Evolutionary conservation across 2,888 invertebrate genomes (phyloP).

Genomic region (Gymnoscelis rufifasciata): DNA sequence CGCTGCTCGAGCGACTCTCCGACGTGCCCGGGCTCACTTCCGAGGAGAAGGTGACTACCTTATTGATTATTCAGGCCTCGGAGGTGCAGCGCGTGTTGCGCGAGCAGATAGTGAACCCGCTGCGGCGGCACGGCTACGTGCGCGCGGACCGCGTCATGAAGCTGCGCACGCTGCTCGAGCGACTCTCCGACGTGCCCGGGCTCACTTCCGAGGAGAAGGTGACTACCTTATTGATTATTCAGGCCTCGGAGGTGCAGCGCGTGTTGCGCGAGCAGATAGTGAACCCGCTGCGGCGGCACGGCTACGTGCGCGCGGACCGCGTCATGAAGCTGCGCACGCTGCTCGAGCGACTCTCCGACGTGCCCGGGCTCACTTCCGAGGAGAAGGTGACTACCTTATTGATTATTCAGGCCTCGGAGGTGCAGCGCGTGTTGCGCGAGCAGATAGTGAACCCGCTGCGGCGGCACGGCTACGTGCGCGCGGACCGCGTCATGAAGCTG

Average conservation of each 20-base stretch:
- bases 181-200: constrained; percentile 93
- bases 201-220: constrained; percentile 95
- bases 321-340: constrained; percentile 95
- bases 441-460: constrained; percentile 98
- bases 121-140: constrained; percentile 93
- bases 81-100: constrained; percentile 92
- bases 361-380: constrained; percentile 93
- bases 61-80: constrained; percentile 63
- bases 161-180: constrained; percentile 90
- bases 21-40: constrained; percentile 94
- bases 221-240: not conserved
- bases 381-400: too few relatives aligned
- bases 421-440: constrained; percentile 92
- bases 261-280: constrained; percentile 97
- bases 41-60: constrained; percentile 87
- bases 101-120: constrained; percentile 97
- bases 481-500: constrained; percentile 96
- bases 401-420: too few relatives aligned
- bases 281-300: constrained; percentile 92
- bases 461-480: constrained; percentile 92
- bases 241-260: constrained; percentile 88
- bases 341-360: constrained; percentile 92
- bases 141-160: constrained; percentile 98
- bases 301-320: constrained; percentile 96
- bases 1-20: constrained; percentile 91